Base-by-base conservation (phyloP, 2,888 invertebrate genomes). In the Rhamphomyia laevipes region DNA sequence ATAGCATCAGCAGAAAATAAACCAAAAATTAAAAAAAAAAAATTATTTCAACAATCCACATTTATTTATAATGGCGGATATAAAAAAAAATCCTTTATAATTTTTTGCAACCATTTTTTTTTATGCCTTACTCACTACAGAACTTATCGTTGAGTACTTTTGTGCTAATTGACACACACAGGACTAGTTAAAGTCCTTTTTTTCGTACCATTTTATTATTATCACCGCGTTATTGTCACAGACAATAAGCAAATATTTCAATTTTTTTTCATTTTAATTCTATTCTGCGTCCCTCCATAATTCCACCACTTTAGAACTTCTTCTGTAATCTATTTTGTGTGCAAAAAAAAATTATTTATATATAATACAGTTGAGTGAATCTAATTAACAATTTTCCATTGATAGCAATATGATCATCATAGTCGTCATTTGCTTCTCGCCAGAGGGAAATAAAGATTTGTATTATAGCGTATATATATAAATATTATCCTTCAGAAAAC, bases 361-460 rank as follows among this genome's bases (percentile, higher is more conserved):
- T 35, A 35, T n/a, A 13, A 30, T n/a, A 13, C 35, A 35, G n/a
- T 35, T n/a, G n/a, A 35, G n/a, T 42, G 64, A 67, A 67, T 67
- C 67, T 69, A 66, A 68, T 68, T 69, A 68, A 68, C 67, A 69
- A 66, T 68, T 68, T 67, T 68, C 63, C 66, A 68, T 66, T 67
- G 65, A 68, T 66, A 65, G 13, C 42, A 42, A 21, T 42, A 42
- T 42, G 21, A 42, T 40, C 23, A 27, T 27, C 23, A 27, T 27
- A 27, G 23, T 6, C 4, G 9, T 4, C 2, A 27, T 27, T n/a
- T 27, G 23, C 23, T 27, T 9, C 23, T 27, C 23, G 23, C 35
- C n/a, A 35, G 35, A 35, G 35, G n/a, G 35, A 35, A 35, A 35
- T 5, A 35, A 35, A n/a, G 13, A 7, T 27, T 4, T 27, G 4